These are phyloP conservation scores for Etheostoma nigrum DNA, from an alignment of 2,797 vertebrate genomes.

Conservation along the genomic window DNA sequence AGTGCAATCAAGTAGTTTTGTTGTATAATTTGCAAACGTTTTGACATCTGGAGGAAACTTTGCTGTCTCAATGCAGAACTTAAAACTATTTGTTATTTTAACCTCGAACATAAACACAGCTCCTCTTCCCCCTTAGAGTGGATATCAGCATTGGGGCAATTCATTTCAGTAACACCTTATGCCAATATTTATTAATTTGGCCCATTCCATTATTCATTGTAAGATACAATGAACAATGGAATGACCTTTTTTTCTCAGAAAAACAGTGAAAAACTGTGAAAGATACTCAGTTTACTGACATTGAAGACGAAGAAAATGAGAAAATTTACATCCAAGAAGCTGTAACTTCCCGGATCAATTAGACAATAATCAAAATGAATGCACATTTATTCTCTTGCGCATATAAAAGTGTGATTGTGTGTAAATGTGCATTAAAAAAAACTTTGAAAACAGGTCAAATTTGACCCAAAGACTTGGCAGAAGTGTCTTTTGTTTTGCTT, in stretches of 20 bases:
- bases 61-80: neutral
- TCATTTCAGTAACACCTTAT: too few species aligned
- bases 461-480: neutral
- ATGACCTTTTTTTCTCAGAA: neutral
- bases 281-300: neutral
- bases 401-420: neutral
- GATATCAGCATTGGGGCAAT: too few species aligned
- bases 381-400: neutral
- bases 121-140: neutral
- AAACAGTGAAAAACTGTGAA: neutral
- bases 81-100: neutral
- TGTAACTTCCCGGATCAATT: neutral
- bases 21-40: neutral
- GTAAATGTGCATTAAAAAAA: neutral
- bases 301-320: accelerated
- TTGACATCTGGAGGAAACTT: neutral
- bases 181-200: neutral
- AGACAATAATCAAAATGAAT: neutral
- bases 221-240: neutral
- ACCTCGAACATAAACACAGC: neutral
- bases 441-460: too few species aligned
- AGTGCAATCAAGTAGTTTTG: neutral
- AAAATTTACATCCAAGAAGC: neutral
- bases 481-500: neutral
- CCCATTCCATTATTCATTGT: too few species aligned